phyloP scores from a whole-genome alignment of 2,888 invertebrate species.

The Therioaphis trifolii region DNA sequence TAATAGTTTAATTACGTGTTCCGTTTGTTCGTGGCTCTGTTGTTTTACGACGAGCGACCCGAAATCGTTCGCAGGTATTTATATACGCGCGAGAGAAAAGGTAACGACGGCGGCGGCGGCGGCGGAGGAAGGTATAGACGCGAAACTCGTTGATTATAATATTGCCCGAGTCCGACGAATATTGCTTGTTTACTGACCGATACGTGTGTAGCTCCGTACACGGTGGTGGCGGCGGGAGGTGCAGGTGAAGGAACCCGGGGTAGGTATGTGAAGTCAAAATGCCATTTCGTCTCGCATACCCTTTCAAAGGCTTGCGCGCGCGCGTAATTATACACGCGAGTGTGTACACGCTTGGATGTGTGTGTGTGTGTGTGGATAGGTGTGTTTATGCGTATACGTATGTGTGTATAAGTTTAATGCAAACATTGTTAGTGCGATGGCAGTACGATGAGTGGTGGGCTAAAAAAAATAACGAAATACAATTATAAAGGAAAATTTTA shows the following conservation, averaged over 20 bases:
- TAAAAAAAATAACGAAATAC: conserved; percentile 57
- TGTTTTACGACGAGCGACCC: conserved; percentile 44
- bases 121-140: background rate
- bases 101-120: no score
- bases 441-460: background rate
- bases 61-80: conserved; percentile 45
- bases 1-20: conserved; percentile 61
- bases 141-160: conserved; percentile 53
- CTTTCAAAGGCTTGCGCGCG: conserved; percentile 22
- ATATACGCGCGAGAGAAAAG: conserved; percentile 7
- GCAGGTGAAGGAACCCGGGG: background rate
- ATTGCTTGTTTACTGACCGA: conserved; percentile 44
- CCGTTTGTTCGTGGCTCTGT: conserved; percentile 52
- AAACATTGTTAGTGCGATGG: conserved; percentile 59
- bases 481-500: conserved; percentile 63
- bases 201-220: background rate
- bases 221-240: no score
- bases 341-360: background rate
- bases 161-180: conserved; percentile 37
- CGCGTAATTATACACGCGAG: conserved; percentile 24
- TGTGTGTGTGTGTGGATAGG: background rate
- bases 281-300: conserved; percentile 37
- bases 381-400: background rate
- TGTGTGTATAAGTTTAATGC: conserved; percentile 29
- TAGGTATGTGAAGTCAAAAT: conserved; percentile 8